phyloP scores from a whole-genome alignment of 2,797 vertebrate genomes.

The Bradypus variegatus region DNA sequence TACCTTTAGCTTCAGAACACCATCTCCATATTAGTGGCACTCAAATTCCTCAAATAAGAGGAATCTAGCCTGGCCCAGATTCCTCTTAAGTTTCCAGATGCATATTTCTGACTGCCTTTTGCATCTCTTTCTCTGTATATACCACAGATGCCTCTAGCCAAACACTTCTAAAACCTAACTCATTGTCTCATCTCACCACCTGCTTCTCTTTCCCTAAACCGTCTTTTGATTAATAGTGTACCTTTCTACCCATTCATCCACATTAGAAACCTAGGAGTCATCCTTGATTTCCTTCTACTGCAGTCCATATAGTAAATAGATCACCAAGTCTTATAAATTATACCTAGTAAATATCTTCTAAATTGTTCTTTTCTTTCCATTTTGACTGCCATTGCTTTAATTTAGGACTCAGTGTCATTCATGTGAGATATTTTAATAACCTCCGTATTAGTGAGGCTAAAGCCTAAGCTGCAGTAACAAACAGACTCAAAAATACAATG shows the following conservation, averaged over 20 bases:
- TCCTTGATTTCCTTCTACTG: neutral
- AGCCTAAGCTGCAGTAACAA: neutral
- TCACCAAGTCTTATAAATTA: neutral
- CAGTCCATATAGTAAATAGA: neutral
- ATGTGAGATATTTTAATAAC: neutral
- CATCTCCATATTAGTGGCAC: neutral
- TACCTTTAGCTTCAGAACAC: neutral
- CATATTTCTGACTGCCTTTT: neutral
- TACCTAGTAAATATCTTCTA: neutral
- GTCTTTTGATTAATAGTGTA: neutral
- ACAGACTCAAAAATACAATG: neutral
- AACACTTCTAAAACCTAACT: neutral
- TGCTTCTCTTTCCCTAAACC: neutral
- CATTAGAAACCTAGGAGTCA: neutral
- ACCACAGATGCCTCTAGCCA: neutral
- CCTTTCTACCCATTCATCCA: neutral
- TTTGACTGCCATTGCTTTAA: neutral
- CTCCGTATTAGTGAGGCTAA: neutral
- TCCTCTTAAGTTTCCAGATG: neutral
- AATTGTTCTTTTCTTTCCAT: neutral
- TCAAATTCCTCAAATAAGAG: neutral
- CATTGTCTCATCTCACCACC: neutral
- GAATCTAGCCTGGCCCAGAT: neutral
- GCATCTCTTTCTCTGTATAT: neutral
- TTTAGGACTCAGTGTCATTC: neutral